These are phyloP conservation scores for Diabrotica balteata DNA, from an alignment of 2,888 invertebrate species.

Conservation along the genomic window DNA sequence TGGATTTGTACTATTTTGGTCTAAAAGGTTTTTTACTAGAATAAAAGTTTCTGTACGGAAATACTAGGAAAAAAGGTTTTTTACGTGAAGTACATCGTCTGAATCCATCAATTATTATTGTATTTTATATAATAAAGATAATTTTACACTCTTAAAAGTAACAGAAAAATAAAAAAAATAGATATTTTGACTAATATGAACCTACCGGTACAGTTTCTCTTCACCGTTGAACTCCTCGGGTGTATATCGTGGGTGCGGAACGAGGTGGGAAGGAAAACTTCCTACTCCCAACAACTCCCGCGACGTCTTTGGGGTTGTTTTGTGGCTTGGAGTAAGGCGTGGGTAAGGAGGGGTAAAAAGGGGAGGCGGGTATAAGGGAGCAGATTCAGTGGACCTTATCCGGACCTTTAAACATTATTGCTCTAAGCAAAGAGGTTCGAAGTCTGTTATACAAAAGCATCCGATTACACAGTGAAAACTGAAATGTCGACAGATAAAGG, in stretches of 20 bases:
- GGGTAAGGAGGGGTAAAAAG: conserved; percentile 3
- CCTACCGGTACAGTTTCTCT: conserved; percentile 5
- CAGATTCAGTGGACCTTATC: conserved; percentile 25
- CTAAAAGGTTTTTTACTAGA: too few relatives aligned
- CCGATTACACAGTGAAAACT: too few relatives aligned
- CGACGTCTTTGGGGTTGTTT: conserved; percentile 26
- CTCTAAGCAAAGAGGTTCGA: conserved; percentile 6
- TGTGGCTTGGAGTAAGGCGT: conserved; percentile 20
- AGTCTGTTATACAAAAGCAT: too few relatives aligned
- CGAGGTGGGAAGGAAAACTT: conserved; percentile 29
- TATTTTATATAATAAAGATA: too few relatives aligned
- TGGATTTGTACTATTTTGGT: too few relatives aligned
- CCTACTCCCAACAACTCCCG: conserved; percentile 28
- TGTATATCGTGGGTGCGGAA: conserved; percentile 25
- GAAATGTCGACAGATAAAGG: too few relatives aligned
- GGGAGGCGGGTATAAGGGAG: not conserved
- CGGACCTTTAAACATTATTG: conserved; percentile 16
- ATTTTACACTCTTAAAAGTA: too few relatives aligned
- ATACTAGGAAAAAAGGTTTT: too few relatives aligned
- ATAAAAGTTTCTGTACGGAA: too few relatives aligned
- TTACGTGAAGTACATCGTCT: too few relatives aligned
- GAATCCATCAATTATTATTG: too few relatives aligned
- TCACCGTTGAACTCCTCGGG: conserved; percentile 10
- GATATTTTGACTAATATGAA: not conserved
- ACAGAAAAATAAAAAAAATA: not conserved